These are phyloP conservation scores for Coelinius sp. DNA, from an alignment of 2,888 invertebrate species.

Conservation along the genomic window DNA sequence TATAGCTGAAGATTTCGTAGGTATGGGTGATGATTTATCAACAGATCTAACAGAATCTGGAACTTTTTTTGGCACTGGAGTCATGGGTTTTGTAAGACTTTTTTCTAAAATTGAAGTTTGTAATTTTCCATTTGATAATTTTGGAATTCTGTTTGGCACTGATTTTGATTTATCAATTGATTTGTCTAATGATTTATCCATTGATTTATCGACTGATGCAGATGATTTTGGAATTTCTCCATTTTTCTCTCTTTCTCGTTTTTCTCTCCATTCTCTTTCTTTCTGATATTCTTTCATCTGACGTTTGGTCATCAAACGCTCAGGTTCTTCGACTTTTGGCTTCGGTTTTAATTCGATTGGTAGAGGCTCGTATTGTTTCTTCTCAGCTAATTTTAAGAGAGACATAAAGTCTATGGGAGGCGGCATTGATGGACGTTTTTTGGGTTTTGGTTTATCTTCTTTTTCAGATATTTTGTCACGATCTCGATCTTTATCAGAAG, in stretches of 20 bases:
- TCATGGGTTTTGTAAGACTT: conserved; percentile 36
- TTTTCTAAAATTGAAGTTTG: conserved; percentile 44
- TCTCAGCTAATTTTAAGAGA: conserved; percentile 84
- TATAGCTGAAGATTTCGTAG: conserved; percentile 49
- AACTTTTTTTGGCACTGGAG: conserved; percentile 15
- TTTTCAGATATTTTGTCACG: conserved; percentile 60
- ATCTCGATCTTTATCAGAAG: conserved; percentile 51
- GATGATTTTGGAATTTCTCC: conserved; percentile 41
- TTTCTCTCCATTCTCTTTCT: conserved; percentile 78
- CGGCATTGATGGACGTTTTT: conserved; percentile 75
- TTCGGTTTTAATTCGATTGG: conserved; percentile 73
- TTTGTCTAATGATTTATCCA: conserved; percentile 32
- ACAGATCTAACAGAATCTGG: conserved; percentile 30
- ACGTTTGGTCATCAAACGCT: conserved; percentile 84
- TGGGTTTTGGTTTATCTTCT: conserved; percentile 71
- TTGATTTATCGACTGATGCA: conserved; percentile 43
- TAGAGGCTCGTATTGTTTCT: conserved; percentile 86
- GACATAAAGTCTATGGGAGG: conserved; percentile 86
- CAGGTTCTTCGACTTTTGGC: conserved; percentile 73
- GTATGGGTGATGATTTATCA: conserved; percentile 39
- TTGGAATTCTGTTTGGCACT: conserved; percentile 50
- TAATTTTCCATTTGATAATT: conserved; percentile 45
- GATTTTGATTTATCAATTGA: conserved; percentile 47
- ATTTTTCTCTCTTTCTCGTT: conserved; percentile 61
- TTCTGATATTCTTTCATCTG: conserved; percentile 83